Base-by-base conservation (phyloP, 1,140 invertebrate genomes). In the Battus philenor region DNA sequence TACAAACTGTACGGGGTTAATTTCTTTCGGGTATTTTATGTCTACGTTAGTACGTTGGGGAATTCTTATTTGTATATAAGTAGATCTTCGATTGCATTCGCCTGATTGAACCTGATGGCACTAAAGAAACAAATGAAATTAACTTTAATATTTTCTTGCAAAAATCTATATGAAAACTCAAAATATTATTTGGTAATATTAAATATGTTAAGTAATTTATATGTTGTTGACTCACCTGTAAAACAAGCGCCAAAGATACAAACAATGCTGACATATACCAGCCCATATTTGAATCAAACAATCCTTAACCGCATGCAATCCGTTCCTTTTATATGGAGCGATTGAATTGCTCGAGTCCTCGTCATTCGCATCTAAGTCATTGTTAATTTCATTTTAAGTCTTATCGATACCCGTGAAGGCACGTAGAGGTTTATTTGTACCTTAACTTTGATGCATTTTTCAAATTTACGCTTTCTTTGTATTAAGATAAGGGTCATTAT, bases 281-380 rank as follows among this genome's bases (percentile, higher is more conserved):
- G 26, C 50, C 58, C 75, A 79, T 79, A 22, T 54, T 74, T 38
- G 10, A 24, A 47, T 39, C 26, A 44, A 49, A 50, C 41, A 58
- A 44, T 57, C 22, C 39, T 13, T 29, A 33, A 36, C 30, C 6
- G 44, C 59, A 50, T 46, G 24, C 24, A 39, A 16, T 29, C 38
- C 50, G 48, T 58, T 47, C 33, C 51, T 68, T 75, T 55, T 78
- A 74, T 77, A 71, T 39, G 39, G 29, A 38, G 29, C 20, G 31
- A 11, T 31, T 33, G 51, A 54, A 54, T 49, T 32, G 44, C 13
- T 53, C 39, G 54, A 41, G 13, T 47, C 47, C 44, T 58, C 52
- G 59, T 65, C 48, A 54, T 59, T 50, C 53, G 47, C 49, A 31
- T 20, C 43, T 50, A 44, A 54, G 39, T 58, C 51, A 64, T 56